Conservation (phyloP, 2,888 invertebrate genomes). For the Hymenopus coronatus region DNA sequence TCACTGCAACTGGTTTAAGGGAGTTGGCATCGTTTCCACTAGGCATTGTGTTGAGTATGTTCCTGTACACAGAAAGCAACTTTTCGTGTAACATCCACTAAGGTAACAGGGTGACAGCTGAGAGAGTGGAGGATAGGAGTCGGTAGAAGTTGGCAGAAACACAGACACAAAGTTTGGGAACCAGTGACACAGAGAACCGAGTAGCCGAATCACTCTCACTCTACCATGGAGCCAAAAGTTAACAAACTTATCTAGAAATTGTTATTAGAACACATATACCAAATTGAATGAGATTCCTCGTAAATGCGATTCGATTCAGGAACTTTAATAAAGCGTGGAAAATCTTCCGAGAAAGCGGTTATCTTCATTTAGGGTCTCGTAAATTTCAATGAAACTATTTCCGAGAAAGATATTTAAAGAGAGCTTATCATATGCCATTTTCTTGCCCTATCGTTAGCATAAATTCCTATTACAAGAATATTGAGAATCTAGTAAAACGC, state of each 20-base stretch:
- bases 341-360: neutral
- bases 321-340: neutral
- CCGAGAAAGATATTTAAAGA: no score
- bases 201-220: neutral
- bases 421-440: no score
- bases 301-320: neutral
- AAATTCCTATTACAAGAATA: no score
- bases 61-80: neutral
- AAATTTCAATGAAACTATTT: neutral
- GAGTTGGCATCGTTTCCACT: neutral
- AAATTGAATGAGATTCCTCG: neutral
- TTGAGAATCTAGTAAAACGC: no score
- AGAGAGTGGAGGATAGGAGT: no score
- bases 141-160: no score
- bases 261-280: neutral
- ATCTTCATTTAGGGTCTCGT: neutral
- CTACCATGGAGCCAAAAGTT: neutral
- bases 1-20: no score
- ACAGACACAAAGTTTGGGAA: no score
- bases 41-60: neutral
- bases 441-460: no score
- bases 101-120: neutral
- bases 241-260: neutral
- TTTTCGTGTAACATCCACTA: neutral
- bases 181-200: neutral